phyloP scores from a whole-genome alignment of 2,797 vertebrate genomes.

The Anguilla obscura region DNA sequence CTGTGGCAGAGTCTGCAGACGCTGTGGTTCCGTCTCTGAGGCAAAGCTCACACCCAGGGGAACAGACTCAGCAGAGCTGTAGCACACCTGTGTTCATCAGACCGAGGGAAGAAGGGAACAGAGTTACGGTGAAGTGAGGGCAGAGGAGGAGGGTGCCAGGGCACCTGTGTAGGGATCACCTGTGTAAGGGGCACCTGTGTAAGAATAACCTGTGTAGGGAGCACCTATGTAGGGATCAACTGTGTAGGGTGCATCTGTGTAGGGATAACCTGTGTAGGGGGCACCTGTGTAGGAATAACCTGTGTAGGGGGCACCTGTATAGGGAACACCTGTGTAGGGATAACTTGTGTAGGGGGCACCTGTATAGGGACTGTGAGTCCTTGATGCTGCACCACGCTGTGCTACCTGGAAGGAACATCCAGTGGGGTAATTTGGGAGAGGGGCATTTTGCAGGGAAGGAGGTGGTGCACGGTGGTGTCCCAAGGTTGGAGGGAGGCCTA shows the following conservation, averaged over 20 bases:
- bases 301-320: too few relatives aligned
- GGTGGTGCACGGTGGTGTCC: neutral
- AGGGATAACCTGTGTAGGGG: too few relatives aligned
- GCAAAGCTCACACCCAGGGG: neutral
- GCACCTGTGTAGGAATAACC: too few relatives aligned
- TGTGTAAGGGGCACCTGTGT: too few relatives aligned
- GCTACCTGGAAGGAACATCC: neutral
- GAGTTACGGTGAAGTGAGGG: neutral
- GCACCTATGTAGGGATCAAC: too few relatives aligned
- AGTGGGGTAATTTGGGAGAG: neutral
- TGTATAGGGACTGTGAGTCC: neutral
- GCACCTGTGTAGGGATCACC: neutral
- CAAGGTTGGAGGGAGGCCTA: neutral
- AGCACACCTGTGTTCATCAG: neutral
- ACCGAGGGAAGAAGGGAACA: neutral
- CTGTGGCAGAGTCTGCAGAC: neutral
- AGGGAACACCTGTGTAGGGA: too few relatives aligned
- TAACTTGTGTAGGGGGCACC: too few relatives aligned
- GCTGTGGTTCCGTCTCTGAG: neutral
- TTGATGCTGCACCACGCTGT: neutral
- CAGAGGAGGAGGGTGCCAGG: neutral
- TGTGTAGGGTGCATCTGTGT: too few relatives aligned
- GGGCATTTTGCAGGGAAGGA: neutral
- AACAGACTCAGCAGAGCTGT: neutral
- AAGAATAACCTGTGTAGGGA: too few relatives aligned